A percentile compares a stretch with the other conserved stretches of the same genome.
Evolutionary conservation across 2,797 vertebrate genomes (phyloP).

Genomic region (Anabacerthia variegaticeps): DNA sequence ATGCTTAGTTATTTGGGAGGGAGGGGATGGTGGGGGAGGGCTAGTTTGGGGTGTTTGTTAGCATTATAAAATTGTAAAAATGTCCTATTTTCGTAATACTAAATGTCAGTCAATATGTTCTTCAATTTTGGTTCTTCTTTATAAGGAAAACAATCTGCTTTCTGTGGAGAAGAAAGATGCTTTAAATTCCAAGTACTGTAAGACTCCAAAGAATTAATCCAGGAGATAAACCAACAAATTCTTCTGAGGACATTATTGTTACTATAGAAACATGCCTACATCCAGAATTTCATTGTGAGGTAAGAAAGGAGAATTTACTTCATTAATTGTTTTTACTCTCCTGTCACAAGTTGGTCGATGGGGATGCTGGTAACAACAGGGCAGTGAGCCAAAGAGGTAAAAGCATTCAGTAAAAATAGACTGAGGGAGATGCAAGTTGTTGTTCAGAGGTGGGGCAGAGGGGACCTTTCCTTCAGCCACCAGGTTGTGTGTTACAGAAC

Average conservation of each 20-base stretch:
- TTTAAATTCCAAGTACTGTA: background rate
- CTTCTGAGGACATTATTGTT: background rate
- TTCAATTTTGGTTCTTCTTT: background rate
- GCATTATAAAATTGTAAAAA: background rate
- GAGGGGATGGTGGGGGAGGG: background rate
- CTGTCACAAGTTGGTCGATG: background rate
- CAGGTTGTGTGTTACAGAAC: background rate
- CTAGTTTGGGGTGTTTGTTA: background rate
- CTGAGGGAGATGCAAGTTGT: background rate
- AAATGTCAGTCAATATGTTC: background rate
- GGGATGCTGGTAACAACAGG: background rate
- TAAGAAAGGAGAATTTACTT: background rate
- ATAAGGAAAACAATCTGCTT: background rate
- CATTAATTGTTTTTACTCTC: background rate
- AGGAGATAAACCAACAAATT: background rate
- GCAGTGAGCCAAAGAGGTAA: background rate
- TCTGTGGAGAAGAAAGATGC: background rate
- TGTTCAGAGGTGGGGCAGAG: background rate
- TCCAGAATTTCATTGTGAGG: background rate
- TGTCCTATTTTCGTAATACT: background rate
- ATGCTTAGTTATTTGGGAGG: background rate
- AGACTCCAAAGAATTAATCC: background rate
- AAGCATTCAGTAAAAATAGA: background rate
- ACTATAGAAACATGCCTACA: constrained; percentile 21
- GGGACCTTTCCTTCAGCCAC: background rate